Evolutionary conservation across 2,888 invertebrate species (phyloP).

Genomic region (Xanthia togata): DNA sequence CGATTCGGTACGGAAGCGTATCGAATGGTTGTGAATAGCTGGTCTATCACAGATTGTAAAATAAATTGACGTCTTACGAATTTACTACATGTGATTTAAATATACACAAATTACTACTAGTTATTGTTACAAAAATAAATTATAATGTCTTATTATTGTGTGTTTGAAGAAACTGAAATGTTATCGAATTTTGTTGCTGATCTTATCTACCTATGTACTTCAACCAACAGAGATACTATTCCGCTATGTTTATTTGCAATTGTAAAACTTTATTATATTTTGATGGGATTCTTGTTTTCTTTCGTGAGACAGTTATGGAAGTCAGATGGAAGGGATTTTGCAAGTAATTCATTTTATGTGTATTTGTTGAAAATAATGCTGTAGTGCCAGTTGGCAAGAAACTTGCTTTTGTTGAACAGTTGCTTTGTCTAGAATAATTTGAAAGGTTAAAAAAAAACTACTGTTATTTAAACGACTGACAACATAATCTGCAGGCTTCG

Average conservation of each 20-base stretch:
- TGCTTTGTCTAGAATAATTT: neutral
- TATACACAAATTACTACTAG: neutral
- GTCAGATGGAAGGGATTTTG: neutral
- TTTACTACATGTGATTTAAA: neutral
- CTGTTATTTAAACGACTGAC: neutral
- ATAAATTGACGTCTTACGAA: neutral
- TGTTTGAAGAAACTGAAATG: neutral
- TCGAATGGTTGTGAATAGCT: neutral
- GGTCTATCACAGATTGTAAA: neutral
- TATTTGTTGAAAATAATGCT: conserved; percentile 6
- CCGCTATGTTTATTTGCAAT: neutral
- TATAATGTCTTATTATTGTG: neutral
- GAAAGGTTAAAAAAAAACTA: too few species aligned
- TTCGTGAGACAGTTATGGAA: neutral
- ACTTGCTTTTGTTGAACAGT: neutral
- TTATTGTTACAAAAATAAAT: neutral
- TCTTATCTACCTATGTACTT: neutral
- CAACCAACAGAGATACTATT: neutral
- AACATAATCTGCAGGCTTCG: neutral
- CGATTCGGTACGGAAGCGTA: too few species aligned
- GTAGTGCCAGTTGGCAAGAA: neutral
- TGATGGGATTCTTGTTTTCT: conserved; percentile 6
- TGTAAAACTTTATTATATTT: neutral
- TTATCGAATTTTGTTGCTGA: neutral
- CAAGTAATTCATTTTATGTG: too few species aligned